Conservation (phyloP, 2,888 invertebrate genomes). For the Drepana falcataria region DNA sequence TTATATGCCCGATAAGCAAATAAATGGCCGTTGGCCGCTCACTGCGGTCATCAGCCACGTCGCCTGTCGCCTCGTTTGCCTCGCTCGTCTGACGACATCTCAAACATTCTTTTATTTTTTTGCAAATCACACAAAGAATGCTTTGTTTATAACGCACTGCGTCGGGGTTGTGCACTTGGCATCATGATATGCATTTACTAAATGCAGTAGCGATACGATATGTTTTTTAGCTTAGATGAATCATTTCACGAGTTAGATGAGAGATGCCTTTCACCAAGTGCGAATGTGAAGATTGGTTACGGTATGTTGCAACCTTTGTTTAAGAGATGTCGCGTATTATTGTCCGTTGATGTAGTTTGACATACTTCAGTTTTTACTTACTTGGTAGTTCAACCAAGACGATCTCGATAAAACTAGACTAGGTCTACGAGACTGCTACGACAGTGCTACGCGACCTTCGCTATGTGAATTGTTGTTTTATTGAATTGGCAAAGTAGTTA, state of each 20-base stretch:
- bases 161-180: constrained; percentile 12
- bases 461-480: neutral
- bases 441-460: constrained; percentile 1
- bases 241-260: neutral
- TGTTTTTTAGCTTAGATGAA: neutral
- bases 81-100: constrained; percentile 17
- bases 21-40: constrained; percentile 39
- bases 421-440: neutral
- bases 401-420: neutral
- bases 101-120: constrained; percentile 11
- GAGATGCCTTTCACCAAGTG: neutral
- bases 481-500: neutral
- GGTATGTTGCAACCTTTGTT: neutral
- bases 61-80: constrained; percentile 26
- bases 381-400: too few species aligned
- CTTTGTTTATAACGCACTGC: constrained; percentile 16
- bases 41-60: constrained; percentile 32
- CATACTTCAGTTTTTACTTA: too few species aligned
- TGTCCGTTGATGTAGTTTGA: neutral
- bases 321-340: too few species aligned
- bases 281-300: neutral
- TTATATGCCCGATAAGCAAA: constrained; percentile 73
- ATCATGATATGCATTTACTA: constrained; percentile 10
- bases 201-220: neutral
- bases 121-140: constrained; percentile 12